A percentile compares a stretch with the other conserved stretches of the same genome.
Evolutionary conservation across 2,797 vertebrate species (phyloP).

Genomic region (Spondyliosoma cantharus): DNA sequence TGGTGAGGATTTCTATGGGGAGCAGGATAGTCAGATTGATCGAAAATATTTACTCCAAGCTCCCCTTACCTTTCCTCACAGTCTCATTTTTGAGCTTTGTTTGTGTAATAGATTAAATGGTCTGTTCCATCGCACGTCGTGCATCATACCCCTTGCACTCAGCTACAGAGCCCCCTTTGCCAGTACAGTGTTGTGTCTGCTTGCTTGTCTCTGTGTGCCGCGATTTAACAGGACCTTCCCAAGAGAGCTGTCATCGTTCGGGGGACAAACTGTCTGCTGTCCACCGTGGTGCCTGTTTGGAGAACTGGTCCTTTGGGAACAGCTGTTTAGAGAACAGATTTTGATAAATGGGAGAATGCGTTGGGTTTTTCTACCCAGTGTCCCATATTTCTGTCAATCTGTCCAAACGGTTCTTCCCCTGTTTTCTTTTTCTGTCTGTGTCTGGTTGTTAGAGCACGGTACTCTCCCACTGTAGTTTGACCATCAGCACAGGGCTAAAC

Average conservation of each 20-base stretch:
- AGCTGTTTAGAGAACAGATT: constrained; percentile 65
- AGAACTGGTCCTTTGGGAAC: constrained; percentile 63
- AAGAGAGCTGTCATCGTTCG: constrained; percentile 67
- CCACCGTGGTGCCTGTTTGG: constrained; percentile 56
- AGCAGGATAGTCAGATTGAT: constrained; percentile 38
- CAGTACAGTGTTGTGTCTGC: constrained; percentile 49
- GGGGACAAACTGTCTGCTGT: constrained; percentile 74
- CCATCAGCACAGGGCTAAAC: constrained; percentile 44
- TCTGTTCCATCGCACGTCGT: constrained; percentile 15
- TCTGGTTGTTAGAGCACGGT: constrained; percentile 9
- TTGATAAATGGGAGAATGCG: constrained; percentile 61
- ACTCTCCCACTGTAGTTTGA: constrained; percentile 34
- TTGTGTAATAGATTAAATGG: constrained; percentile 59
- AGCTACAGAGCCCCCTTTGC: constrained; percentile 37
- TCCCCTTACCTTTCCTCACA: constrained; percentile 9
- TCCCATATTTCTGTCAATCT: constrained; percentile 41
- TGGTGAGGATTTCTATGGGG: neutral
- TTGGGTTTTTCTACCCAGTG: constrained; percentile 43
- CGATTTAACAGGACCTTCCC: constrained; percentile 67
- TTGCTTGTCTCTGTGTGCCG: constrained; percentile 54
- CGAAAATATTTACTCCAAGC: constrained; percentile 27
- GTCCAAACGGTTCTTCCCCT: neutral
- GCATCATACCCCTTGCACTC: constrained; percentile 31
- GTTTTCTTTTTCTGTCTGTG: neutral
- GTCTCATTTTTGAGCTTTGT: constrained; percentile 40